Evolutionary conservation across 35 echinoderm and acorn worm species (phyloP), one percentile per base, ranked within the genome.

Genomic region (Eucidaris tribuloides): DNA sequence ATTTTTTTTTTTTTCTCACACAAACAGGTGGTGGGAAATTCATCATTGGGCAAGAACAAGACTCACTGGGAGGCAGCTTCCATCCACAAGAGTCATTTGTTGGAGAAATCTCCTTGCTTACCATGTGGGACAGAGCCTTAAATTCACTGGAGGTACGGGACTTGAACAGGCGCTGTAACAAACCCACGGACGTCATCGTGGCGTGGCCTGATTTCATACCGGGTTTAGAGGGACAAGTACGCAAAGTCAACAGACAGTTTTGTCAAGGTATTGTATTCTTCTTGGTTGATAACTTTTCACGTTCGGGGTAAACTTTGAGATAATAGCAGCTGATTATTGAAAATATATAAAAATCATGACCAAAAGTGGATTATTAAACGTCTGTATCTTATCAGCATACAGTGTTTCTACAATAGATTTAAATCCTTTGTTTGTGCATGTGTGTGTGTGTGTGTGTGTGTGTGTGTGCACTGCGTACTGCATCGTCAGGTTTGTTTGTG

Each of bases 241-340:
- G 39, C 11, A 29, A 29, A 41, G 20, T 55, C 43, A 48, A 62
- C 2, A 83, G 79, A 20, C 52, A 89, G 27, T 98, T 98, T 59
- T 98, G 95, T 72, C 62, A 89, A 87, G 95, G 95, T 98, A 35
- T n/a, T n/a, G n/a, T n/a, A n/a, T n/a, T n/a, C n/a, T n/a, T n/a
- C n/a, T n/a, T n/a, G n/a, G n/a, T n/a, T n/a, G n/a, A n/a, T n/a
- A n/a, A n/a, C n/a, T n/a, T n/a, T n/a, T n/a, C n/a, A n/a, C n/a
- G n/a, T n/a, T n/a, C n/a, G n/a, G n/a, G n/a, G n/a, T n/a, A n/a
- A n/a, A n/a, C n/a, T n/a, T n/a, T n/a, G n/a, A n/a, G n/a, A n/a
- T n/a, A n/a, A n/a, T n/a, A n/a, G n/a, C n/a, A n/a, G n/a, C n/a
- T n/a, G n/a, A n/a, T n/a, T n/a, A n/a, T n/a, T n/a, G n/a, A n/a